A percentile compares a stretch with the other conserved stretches of the same genome.
phyloP scores from a whole-genome alignment of 2,888 invertebrate species.

The Sarcophaga caerulescens region DNA sequence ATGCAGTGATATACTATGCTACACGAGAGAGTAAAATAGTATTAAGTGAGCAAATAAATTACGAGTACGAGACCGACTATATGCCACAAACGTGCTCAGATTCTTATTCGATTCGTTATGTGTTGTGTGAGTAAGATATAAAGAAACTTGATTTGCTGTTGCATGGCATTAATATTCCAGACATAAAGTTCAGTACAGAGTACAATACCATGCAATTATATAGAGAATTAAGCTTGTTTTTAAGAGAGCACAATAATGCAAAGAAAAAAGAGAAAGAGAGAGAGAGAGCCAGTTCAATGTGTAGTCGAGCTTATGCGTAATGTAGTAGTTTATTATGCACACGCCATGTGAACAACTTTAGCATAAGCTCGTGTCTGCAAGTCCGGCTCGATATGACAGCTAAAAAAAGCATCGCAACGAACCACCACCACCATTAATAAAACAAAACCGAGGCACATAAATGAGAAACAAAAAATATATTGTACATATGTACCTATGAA shows the following conservation, averaged over 20 bases:
- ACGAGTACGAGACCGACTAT: background rate
- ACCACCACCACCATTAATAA: slow-evolving; percentile 35
- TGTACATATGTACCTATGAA: background rate
- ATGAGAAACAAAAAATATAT: background rate
- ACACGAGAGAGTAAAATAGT: background rate
- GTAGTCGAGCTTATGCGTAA: slow-evolving; percentile 44
- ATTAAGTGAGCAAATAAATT: background rate
- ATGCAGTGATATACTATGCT: background rate
- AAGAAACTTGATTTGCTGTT: background rate
- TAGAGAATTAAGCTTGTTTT: background rate
- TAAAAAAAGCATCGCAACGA: slow-evolving; percentile 37
- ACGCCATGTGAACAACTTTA: slow-evolving; percentile 57
- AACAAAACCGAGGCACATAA: slow-evolving; percentile 9
- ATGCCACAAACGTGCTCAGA: background rate
- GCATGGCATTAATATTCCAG: slow-evolving; percentile 18
- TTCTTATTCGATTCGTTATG: background rate
- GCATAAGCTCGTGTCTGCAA: slow-evolving; percentile 64
- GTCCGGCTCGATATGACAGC: slow-evolving; percentile 29
- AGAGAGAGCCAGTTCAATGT: background rate
- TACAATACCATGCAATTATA: background rate
- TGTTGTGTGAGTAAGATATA: background rate
- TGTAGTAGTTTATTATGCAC: slow-evolving; percentile 64
- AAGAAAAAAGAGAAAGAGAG: background rate
- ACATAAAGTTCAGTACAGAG: background rate
- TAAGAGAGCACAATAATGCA: slow-evolving; percentile 1